A percentile compares a stretch with the other conserved stretches of the same genome.
Conservation (phyloP, 2,888 invertebrate species). For the Spatulosminthurus flaviceps region DNA sequence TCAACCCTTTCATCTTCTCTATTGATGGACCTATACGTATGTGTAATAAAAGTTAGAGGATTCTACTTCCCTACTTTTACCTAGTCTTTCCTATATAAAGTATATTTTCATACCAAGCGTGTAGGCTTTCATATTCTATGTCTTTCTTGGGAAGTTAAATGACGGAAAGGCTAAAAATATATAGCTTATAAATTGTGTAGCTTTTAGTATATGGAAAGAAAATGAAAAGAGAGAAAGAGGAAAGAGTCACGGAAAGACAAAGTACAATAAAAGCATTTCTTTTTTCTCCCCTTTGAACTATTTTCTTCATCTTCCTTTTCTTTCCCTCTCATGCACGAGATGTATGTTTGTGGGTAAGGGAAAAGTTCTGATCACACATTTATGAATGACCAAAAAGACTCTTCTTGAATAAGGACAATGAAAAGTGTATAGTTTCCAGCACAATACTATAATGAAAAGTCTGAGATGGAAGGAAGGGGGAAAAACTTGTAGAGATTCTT, state of each 20-base stretch:
- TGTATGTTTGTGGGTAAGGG: background rate
- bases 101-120: no score
- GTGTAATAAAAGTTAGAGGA: no score
- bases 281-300: slow-evolving; percentile 2
- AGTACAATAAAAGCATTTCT: slow-evolving; percentile 13
- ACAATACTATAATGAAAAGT: background rate
- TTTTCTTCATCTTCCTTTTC: background rate
- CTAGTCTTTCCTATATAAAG: no score
- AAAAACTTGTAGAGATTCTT: slow-evolving; percentile 13
- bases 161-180: no score
- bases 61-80: no score
- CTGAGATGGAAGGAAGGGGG: background rate
- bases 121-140: no score
- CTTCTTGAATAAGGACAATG: background rate
- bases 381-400: slow-evolving; percentile 2
- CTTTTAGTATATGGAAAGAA: background rate
- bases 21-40: no score
- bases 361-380: background rate
- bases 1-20: background rate
- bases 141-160: no score
- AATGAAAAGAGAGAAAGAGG: no score
- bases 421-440: background rate
- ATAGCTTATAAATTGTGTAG: background rate
- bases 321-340: background rate
- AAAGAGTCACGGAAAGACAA: background rate